phyloP scores from a whole-genome alignment of 2,888 invertebrate genomes.

The Margaritifera margaritifera region DNA sequence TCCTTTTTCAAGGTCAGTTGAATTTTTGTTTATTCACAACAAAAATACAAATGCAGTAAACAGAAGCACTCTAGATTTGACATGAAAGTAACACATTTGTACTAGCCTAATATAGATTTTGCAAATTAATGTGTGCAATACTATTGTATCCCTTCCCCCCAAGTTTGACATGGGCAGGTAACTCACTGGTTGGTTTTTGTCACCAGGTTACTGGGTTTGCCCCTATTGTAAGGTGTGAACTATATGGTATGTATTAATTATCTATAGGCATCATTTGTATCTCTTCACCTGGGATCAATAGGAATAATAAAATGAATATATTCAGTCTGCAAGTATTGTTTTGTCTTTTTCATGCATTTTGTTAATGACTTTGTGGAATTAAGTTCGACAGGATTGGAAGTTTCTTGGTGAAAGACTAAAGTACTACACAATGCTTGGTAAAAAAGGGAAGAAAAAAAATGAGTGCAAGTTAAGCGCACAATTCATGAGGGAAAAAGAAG shows the following conservation, averaged over 20 bases:
- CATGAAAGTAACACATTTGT: too few relatives aligned
- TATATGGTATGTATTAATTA: background rate
- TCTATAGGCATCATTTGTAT: conserved; percentile 5
- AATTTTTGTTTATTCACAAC: background rate
- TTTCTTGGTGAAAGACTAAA: too few relatives aligned
- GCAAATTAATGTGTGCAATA: conserved; percentile 11
- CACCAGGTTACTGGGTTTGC: too few relatives aligned
- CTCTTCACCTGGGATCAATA: conserved; percentile 44
- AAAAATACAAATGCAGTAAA: conserved; percentile 1
- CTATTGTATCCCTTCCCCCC: conserved; percentile 7
- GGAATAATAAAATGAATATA: conserved; percentile 41
- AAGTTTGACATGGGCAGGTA: background rate
- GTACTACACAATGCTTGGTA: too few relatives aligned
- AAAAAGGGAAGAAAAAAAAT: too few relatives aligned
- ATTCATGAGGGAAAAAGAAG: too few relatives aligned
- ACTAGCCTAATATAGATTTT: background rate
- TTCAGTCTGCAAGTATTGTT: conserved; percentile 20
- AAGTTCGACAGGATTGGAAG: too few relatives aligned
- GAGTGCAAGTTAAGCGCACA: too few relatives aligned
- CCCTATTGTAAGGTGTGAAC: background rate
- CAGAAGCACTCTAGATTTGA: too few relatives aligned
- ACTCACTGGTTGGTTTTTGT: background rate
- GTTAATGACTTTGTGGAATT: too few relatives aligned
- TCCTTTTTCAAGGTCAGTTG: too few relatives aligned
- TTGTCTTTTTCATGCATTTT: too few relatives aligned